Evolutionary conservation across 2,797 vertebrate species (phyloP).

Genomic region (Pelochelys cantorii): DNA sequence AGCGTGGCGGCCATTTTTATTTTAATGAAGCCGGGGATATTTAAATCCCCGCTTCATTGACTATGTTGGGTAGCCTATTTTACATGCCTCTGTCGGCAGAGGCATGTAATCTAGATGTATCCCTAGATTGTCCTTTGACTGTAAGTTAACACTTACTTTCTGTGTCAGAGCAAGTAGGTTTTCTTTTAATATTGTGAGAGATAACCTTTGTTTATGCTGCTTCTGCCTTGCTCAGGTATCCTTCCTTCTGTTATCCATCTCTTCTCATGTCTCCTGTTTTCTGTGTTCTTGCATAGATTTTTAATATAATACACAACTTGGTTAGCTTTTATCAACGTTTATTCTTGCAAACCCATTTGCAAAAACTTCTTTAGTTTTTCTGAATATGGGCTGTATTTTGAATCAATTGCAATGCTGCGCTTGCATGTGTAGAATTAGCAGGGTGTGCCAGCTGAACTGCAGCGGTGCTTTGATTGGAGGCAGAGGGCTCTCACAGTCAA

Average conservation of each 20-base stretch:
- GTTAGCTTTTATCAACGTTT: not conserved
- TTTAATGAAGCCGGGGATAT: too few relatives aligned
- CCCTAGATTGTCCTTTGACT: slow-evolving; percentile 86
- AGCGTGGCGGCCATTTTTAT: too few relatives aligned
- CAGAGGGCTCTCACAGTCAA: too few relatives aligned
- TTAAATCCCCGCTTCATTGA: too few relatives aligned
- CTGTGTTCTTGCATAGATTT: not conserved
- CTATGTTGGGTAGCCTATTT: too few relatives aligned
- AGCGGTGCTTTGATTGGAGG: too few relatives aligned
- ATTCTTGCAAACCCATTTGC: not conserved
- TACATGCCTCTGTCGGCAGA: too few relatives aligned
- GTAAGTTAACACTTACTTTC: slow-evolving; percentile 80
- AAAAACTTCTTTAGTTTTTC: not conserved
- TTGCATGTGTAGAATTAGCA: too few relatives aligned
- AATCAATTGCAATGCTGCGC: not conserved
- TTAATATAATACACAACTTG: not conserved
- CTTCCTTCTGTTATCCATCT: not conserved
- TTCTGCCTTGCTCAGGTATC: not conserved
- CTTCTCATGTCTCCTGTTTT: fast-evolving
- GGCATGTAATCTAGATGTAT: too few relatives aligned
- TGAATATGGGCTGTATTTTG: fast-evolving
- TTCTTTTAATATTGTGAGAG: not conserved
- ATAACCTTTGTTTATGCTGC: not conserved
- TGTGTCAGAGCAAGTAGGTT: not conserved
- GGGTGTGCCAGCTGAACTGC: too few relatives aligned